These are phyloP conservation scores for Deladenus siricidicola DNA, from an alignment of 2,888 invertebrate genomes.

Conservation along the genomic window DNA sequence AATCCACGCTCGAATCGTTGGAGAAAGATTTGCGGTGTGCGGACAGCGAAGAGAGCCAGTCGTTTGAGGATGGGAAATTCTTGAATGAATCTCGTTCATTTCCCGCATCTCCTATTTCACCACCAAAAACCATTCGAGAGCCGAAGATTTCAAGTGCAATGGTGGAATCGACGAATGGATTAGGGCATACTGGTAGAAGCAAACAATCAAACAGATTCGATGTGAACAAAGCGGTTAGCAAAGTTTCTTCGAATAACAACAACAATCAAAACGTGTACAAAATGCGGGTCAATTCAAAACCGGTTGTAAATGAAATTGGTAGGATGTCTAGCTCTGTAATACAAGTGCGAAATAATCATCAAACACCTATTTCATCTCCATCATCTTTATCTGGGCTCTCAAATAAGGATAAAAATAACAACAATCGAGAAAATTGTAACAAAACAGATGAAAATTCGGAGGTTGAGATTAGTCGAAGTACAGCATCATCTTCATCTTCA, in stretches of 20 bases:
- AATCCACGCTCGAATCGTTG: neutral
- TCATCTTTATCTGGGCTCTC: neutral
- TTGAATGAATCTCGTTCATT: neutral
- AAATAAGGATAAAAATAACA: neutral
- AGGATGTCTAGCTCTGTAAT: constrained; percentile 2
- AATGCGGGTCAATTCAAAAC: neutral
- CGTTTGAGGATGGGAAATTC: neutral
- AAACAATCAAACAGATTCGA: neutral
- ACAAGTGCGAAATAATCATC: neutral
- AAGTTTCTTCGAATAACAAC: too few relatives aligned
- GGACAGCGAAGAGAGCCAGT: neutral
- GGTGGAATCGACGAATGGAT: too few relatives aligned
- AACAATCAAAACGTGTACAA: neutral
- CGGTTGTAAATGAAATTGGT: neutral
- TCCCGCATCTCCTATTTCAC: neutral
- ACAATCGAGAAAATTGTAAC: neutral
- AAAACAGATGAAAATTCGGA: neutral
- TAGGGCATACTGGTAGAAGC: neutral
- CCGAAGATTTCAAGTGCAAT: neutral
- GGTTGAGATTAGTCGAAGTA: too few relatives aligned
- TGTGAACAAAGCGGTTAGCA: neutral
- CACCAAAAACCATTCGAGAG: neutral
- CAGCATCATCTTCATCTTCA: too few relatives aligned
- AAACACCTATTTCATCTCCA: neutral
- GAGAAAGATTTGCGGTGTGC: neutral